Evolutionary conservation across 1,140 invertebrate genomes (phyloP), one percentile per base, ranked within the genome.

Genomic region (Brachionus koreanus): DNA sequence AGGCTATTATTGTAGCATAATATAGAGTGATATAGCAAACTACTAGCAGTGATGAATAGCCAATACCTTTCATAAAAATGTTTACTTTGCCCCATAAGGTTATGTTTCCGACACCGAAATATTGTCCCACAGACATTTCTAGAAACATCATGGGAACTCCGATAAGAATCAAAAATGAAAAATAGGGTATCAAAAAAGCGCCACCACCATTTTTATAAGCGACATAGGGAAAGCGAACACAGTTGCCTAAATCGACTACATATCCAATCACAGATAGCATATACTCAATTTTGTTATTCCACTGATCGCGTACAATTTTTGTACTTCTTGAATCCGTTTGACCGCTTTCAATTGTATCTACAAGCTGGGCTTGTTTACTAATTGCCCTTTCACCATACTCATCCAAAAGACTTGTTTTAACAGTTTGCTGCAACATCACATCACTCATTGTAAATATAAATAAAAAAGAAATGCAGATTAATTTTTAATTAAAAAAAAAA

Each of bases 1-100:
- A 97, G 10, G 94, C 93, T 86, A 97, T 94, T 86, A 98, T 95
- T 63, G 97, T 94, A 87, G 94, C 96, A 87, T 97, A 97, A 87
- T 98, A 97, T 25, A 94, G 94, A 16, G 57, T 67, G 4, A 74
- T 49, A 13, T 86, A 83, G 67, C 86, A 86, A 5, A 86, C 85
- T 33, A 87, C 86, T 10, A 87, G 83, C 5, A 86, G 83, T 5
- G 84, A 84, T 3, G 86, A 84, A 76, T 84, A 86, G 9, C 86
- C 87, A 25, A 87, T 86, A 67, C 87, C 87, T 87, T 83, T n/a
- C 83, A 85, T 69, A 74, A 52, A 83, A 25, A 25, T 16, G 42
- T 23, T 57, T n/a, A 83, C 35, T 82, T 67, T 82, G 12, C n/a
- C 42, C 57, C 33, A 49, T 74, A 84, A 49, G 37, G 23, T 79